Base-by-base conservation (phyloP, 1,140 invertebrate genomes). In the Zaprionus africanus region DNA sequence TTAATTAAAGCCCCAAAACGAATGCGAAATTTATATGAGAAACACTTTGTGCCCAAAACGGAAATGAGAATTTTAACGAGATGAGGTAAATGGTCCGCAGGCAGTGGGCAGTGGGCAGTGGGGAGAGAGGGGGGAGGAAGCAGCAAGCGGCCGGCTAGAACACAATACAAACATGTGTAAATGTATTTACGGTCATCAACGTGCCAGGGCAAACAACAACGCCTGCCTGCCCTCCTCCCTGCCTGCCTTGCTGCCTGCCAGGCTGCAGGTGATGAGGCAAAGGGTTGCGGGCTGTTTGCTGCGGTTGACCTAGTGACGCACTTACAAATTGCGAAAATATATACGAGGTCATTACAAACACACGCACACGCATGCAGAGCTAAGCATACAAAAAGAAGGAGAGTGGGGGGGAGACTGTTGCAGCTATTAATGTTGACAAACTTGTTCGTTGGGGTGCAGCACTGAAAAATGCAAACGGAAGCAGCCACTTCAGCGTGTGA, bases 231-330 rank as follows among this genome's bases (percentile, higher is more conserved):
- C n/a, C n/a, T n/a, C n/a, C n/a, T n/a, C n/a, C 11, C 11, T 36
- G 34, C 38, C 4, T 15, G 41, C 41, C 1, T n/a, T n/a, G n/a
- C 41, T 28, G 28, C n/a, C 41, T 17, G 41, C n/a, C 41, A 46
- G 1, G 41, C n/a, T 46, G 38, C 56, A 56, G 49, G 31, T 56
- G 54, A 41, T 17, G 54, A 11, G 24, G 43, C 51, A 17, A 51
- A 43, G 51, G 38, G 65, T 62, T 36, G 65, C 46, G 41, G 64
- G 54, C 46, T 66, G 60, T 41, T 61, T 51, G 54, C 59, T 81
- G 84, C 77, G 83, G 83, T 87, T 88, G 84, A 87, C 83, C 82
- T 70, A 77, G 80, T 87, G 83, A 87, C 83, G 83, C 83, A 87
- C 80, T 70, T 83, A 80, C 74, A 83, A 78, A 88, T 83, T 87